Percentiles rank a stretch among this genome's conserved stretches.
Evolutionary conservation across 2,113 vertebrate genomes (phyloP).

Genomic region (Vombatus ursinus): DNA sequence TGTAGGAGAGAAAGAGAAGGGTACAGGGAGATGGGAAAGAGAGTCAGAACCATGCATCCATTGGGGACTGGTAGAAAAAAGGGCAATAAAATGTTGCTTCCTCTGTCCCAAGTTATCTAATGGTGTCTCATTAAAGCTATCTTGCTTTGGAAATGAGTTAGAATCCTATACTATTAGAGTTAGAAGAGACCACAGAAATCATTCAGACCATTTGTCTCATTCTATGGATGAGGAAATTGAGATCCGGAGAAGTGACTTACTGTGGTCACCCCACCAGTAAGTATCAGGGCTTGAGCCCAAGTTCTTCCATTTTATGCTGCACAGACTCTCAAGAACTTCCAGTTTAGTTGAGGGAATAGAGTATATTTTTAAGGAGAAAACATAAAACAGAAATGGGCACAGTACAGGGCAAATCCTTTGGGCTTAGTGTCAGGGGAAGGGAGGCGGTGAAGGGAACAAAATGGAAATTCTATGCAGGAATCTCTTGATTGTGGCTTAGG

Average conservation of each 20-base stretch:
- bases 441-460: neutral
- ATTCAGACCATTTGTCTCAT: neutral
- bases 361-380: neutral
- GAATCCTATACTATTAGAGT: neutral
- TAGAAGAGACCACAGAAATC: neutral
- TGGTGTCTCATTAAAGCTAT: neutral
- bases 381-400: neutral
- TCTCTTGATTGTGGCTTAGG: neutral
- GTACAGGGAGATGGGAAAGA: neutral
- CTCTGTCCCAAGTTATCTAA: neutral
- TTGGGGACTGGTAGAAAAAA: neutral
- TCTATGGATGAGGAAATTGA: neutral
- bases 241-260: neutral
- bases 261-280: neutral
- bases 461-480: neutral
- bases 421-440: neutral
- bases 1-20: neutral
- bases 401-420: neutral
- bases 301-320: neutral
- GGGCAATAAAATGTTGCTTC: neutral
- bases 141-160: neutral
- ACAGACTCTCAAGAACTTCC: neutral
- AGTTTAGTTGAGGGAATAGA: neutral
- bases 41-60: neutral
- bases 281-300: neutral